These are phyloP conservation scores for Chaetodon auriga DNA, from an alignment of 2,113 vertebrate genomes.

Conservation along the genomic window DNA sequence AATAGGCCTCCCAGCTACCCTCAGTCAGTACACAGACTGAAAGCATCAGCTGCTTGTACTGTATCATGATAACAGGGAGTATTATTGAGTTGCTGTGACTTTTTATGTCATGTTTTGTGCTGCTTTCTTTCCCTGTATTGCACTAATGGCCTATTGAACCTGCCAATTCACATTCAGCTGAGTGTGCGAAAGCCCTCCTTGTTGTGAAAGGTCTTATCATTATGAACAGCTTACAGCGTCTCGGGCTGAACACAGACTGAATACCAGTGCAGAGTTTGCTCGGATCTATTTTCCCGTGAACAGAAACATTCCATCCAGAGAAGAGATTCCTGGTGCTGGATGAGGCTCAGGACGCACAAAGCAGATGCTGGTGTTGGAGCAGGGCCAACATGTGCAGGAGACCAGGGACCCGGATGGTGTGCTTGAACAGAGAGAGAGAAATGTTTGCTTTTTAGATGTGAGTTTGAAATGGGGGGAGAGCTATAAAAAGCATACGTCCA, in stretches of 20 bases:
- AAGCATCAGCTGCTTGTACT: slow-evolving; percentile 53
- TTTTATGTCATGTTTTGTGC: slow-evolving; percentile 62
- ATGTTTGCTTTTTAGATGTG: slow-evolving; percentile 78
- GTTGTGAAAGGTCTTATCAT: slow-evolving; percentile 71
- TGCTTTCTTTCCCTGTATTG: slow-evolving; percentile 33
- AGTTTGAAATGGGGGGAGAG: slow-evolving; percentile 69
- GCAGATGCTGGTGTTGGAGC: slow-evolving; percentile 78
- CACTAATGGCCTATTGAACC: slow-evolving; percentile 75
- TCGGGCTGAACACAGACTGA: slow-evolving; percentile 50
- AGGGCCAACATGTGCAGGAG: slow-evolving; percentile 70
- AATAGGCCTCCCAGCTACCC: slow-evolving; percentile 22
- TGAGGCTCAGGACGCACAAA: slow-evolving; percentile 71
- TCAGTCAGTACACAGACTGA: slow-evolving; percentile 36
- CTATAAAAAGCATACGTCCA: slow-evolving; percentile 69
- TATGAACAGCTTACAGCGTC: slow-evolving; percentile 51
- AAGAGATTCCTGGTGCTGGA: slow-evolving; percentile 69
- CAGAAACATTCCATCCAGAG: slow-evolving; percentile 70
- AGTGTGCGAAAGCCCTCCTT: slow-evolving; percentile 65
- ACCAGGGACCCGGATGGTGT: slow-evolving; percentile 55
- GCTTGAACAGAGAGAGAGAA: slow-evolving; percentile 69
- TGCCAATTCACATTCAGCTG: slow-evolving; percentile 72
- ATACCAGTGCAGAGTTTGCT: slow-evolving; percentile 37
- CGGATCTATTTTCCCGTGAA: slow-evolving; percentile 63
- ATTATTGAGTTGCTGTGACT: slow-evolving; percentile 70
- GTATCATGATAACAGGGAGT: slow-evolving; percentile 59